Evolutionary conservation across 1,140 invertebrate species (phyloP), one percentile per base, ranked within the genome.

Genomic region (Atta colombica): DNA sequence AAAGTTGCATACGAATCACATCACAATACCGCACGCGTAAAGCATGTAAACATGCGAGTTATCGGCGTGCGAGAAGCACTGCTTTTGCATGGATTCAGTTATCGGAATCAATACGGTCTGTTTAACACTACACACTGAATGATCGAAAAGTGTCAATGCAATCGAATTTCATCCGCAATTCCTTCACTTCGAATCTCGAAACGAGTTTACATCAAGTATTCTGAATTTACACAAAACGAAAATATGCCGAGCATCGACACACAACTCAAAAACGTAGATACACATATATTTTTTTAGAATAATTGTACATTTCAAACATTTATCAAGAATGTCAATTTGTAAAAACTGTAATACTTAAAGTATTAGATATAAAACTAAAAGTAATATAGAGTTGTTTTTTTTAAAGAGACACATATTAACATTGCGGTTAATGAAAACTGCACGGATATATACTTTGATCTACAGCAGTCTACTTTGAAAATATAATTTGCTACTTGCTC

Each of bases 141-240:
- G 80, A 75, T 84, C 69, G 45, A 74, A 45, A 84, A 84, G 39
- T 84, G 69, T 84, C 80, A 75, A 31, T 14, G 53, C 35, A 35
- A 28, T 61, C 69, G 69, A 72, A 74, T 61, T 51, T 82, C 49
- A 84, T 51, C n/a, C 55, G 45, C 55, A 7, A 51, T 16, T 82
- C 53, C n/a, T 61, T 74, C 55, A 7, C 55, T 14, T 55, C 31
- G 16, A 0, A 39, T 61, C 39, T 45, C 39, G 39, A 51, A 75
- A 18, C 39, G 28, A 63, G 55, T 35, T 31, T 3, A 21, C 31
- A 45, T 45, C 6, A 8, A 61, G 39, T 49, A 61, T 82, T 31
- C 16, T 25, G 80, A 28, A 71, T 81, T 81, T 71, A 31, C 65
- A 81, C 58, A 58, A 16, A 66, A 80, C 49, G 65, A 49, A 28